Conservation (phyloP, 2,797 vertebrate genomes). For the Ceryle rudis region DNA sequence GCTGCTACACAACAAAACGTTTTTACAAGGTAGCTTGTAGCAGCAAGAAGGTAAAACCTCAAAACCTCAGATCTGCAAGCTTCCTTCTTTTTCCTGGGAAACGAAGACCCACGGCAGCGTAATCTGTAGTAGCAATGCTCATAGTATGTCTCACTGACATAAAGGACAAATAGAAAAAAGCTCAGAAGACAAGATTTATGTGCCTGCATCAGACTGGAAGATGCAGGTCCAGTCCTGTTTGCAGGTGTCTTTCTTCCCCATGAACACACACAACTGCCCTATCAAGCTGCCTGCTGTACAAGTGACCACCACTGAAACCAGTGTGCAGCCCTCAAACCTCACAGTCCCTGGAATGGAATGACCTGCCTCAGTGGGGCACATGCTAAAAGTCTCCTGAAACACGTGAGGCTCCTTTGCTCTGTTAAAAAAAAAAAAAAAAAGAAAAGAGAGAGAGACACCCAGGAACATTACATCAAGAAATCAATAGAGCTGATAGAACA, state of each 20-base stretch:
- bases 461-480: not conserved
- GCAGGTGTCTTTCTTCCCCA: too few relatives aligned
- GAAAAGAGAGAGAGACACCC: too few relatives aligned
- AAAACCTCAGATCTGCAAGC: not conserved
- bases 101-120: not conserved
- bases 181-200: not conserved
- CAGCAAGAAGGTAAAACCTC: not conserved
- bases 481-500: not conserved
- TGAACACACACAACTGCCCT: too few relatives aligned
- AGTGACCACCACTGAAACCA: not conserved
- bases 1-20: not conserved
- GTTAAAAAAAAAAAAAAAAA: not conserved
- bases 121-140: not conserved
- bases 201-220: not conserved
- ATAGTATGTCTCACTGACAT: rapidly evolving
- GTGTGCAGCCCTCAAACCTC: too few relatives aligned
- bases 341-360: rapidly evolving
- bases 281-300: rapidly evolving
- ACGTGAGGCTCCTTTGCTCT: not conserved
- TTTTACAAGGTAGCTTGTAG: not conserved
- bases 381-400: not conserved
- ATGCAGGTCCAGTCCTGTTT: not conserved
- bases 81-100: not conserved
- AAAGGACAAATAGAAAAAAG: not conserved
- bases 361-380: not conserved